These are phyloP conservation scores for Microchirus variegatus DNA, from an alignment of 2,797 vertebrate genomes.

Conservation along the genomic window DNA sequence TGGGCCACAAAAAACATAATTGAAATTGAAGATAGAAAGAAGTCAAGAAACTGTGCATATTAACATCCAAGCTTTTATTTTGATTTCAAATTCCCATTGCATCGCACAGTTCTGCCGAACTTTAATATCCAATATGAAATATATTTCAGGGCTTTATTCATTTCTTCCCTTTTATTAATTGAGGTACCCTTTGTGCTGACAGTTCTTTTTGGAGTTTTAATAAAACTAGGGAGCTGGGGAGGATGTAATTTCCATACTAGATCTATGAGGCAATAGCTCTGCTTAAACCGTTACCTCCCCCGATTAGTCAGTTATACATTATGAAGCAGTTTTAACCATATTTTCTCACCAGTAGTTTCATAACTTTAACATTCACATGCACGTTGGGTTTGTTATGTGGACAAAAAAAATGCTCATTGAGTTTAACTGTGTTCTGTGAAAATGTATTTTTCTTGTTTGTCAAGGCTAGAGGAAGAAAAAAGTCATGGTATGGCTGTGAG, in stretches of 20 bases:
- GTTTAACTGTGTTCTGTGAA: constrained; percentile 1
- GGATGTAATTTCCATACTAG: constrained; percentile 43
- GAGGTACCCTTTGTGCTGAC: constrained; percentile 26
- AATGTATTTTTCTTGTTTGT: not conserved
- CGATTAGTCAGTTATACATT: constrained; percentile 43
- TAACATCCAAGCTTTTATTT: constrained; percentile 34
- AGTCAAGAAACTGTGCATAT: constrained; percentile 34
- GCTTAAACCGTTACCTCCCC: constrained; percentile 36
- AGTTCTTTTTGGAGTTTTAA: constrained; percentile 48
- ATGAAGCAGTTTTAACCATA: not conserved
- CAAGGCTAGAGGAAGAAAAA: constrained; percentile 11
- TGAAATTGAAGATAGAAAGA: constrained; percentile 29
- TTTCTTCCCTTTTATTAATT: constrained; percentile 45
- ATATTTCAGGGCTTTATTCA: constrained; percentile 42
- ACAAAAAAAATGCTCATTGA: constrained; percentile 2
- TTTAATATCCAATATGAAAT: constrained; percentile 47
- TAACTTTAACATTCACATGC: constrained; percentile 1
- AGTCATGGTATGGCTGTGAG: constrained; percentile 11
- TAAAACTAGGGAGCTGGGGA: constrained; percentile 36
- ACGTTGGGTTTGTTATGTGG: constrained; percentile 2
- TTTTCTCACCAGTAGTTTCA: constrained; percentile 3
- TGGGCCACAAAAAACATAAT: constrained; percentile 1
- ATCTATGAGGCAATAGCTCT: constrained; percentile 35
- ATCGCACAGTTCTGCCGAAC: constrained; percentile 12
- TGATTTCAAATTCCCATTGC: constrained; percentile 23